Percentiles rank a stretch among this genome's conserved stretches.
Evolutionary conservation across 2,888 invertebrate genomes (phyloP).

Genomic region (Orchestes rusci): DNA sequence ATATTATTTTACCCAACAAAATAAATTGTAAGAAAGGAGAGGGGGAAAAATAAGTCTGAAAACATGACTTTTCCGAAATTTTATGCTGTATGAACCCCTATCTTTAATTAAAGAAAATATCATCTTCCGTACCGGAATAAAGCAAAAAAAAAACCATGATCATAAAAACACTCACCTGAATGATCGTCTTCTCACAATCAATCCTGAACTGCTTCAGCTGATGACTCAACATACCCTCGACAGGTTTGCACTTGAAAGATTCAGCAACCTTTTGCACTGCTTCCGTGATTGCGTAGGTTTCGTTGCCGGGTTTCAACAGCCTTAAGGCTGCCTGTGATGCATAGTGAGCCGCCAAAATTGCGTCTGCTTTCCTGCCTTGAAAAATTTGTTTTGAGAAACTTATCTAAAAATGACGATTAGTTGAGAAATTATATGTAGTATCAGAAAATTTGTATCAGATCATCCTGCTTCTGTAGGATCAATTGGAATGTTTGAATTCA

Average conservation of each 20-base stretch:
- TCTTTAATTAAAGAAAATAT: too few relatives aligned
- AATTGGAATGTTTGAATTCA: too few relatives aligned
- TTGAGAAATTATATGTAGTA: too few relatives aligned
- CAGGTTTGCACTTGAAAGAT: constrained; percentile 92
- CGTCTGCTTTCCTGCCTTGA: constrained; percentile 79
- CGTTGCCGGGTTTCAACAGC: constrained; percentile 76
- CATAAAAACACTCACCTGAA: constrained; percentile 59
- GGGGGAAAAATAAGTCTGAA: too few relatives aligned
- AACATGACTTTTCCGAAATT: too few relatives aligned
- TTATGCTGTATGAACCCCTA: too few relatives aligned
- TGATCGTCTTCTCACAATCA: constrained; percentile 96
- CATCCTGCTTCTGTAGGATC: too few relatives aligned
- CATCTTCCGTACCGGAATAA: background rate
- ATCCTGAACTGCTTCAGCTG: constrained; percentile 94
- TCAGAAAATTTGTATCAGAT: too few relatives aligned
- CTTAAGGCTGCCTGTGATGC: constrained; percentile 94
- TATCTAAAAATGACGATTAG: too few relatives aligned
- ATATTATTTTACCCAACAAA: too few relatives aligned
- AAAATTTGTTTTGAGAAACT: too few relatives aligned
- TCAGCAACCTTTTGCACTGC: constrained; percentile 90
- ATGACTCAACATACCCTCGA: constrained; percentile 92
- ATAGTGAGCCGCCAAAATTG: constrained; percentile 87
- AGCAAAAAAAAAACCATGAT: background rate
- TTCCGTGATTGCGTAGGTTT: constrained; percentile 86
- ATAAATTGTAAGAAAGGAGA: too few relatives aligned